A percentile compares a stretch with the other conserved stretches of the same genome.
These are phyloP conservation scores for Nesidiocoris tenuis DNA, from an alignment of 2,888 invertebrate genomes.

Conservation along the genomic window DNA sequence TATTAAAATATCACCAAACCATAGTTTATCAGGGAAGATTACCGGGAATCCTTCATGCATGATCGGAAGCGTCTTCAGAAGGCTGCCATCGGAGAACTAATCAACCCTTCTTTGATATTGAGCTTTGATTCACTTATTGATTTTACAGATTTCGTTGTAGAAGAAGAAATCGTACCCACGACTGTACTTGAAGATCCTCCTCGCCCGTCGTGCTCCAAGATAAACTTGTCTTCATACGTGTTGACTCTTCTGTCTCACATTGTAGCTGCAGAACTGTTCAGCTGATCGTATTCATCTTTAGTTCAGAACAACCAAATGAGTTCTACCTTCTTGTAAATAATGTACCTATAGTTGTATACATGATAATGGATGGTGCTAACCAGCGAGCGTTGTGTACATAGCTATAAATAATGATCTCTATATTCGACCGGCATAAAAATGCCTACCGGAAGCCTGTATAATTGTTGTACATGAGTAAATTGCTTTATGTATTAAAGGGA, in stretches of 20 bases:
- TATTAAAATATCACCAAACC: no score
- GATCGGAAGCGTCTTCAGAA: no score
- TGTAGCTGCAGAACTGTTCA: slow-evolving; percentile 28
- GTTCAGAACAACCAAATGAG: not conserved
- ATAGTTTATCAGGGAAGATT: no score
- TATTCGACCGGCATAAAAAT: slow-evolving; percentile 6
- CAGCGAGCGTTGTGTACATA: slow-evolving; percentile 25
- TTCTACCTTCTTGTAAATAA: slow-evolving; percentile 28
- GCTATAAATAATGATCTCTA: slow-evolving; percentile 29
- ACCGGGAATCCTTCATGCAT: no score
- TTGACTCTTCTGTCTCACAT: slow-evolving; percentile 20
- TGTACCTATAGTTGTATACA: slow-evolving; percentile 13
- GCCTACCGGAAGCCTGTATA: slow-evolving; percentile 28
- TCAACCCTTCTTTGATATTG: no score
- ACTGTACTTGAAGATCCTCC: slow-evolving; percentile 8
- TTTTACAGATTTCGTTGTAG: slow-evolving; percentile 34
- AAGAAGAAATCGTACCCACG: slow-evolving; percentile 33
- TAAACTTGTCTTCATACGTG: not conserved
- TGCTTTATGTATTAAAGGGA: slow-evolving; percentile 15
- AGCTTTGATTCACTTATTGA: no score
- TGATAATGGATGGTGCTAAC: slow-evolving; percentile 19
- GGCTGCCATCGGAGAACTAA: no score
- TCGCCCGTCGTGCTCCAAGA: slow-evolving; percentile 3
- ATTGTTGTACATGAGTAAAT: slow-evolving; percentile 35
- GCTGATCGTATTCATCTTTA: slow-evolving; percentile 19